These are phyloP conservation scores for Eulemur rubriventer DNA, from an alignment of 2,797 vertebrate species.

Conservation along the genomic window DNA sequence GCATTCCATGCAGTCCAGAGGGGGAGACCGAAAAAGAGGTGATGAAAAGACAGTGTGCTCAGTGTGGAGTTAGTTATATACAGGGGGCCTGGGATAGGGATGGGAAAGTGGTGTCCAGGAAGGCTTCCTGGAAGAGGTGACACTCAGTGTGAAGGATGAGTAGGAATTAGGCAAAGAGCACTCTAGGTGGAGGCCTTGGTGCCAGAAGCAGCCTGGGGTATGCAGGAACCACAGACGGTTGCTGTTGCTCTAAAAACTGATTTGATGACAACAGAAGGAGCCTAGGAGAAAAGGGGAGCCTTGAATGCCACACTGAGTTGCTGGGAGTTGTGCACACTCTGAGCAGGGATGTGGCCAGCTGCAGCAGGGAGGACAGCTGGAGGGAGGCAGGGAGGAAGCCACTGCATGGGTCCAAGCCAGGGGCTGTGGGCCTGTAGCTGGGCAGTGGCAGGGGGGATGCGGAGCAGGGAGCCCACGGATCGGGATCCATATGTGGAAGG, in stretches of 20 bases:
- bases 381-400: neutral
- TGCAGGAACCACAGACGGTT: neutral
- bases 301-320: neutral
- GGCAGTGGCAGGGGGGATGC: fast-evolving
- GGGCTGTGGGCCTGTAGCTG: neutral
- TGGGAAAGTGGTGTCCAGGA: neutral
- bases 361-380: neutral
- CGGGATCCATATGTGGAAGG: fast-evolving
- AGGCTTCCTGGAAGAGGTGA: neutral
- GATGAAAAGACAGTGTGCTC: neutral
- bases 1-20: neutral
- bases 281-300: neutral
- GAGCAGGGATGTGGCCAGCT: neutral
- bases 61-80: neutral
- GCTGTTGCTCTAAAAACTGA: neutral
- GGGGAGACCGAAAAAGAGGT: neutral
- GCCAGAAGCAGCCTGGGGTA: neutral
- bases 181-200: neutral
- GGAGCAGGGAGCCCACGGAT: fast-evolving
- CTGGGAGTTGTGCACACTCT: neutral
- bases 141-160: neutral
- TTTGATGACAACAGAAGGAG: neutral
- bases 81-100: neutral
- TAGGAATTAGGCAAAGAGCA: neutral
- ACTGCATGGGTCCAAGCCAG: fast-evolving